A percentile compares a stretch with the other conserved stretches of the same genome.
These are phyloP conservation scores for Acrocephalus scirpaceus DNA, from an alignment of 2,797 vertebrate species.

Conservation along the genomic window DNA sequence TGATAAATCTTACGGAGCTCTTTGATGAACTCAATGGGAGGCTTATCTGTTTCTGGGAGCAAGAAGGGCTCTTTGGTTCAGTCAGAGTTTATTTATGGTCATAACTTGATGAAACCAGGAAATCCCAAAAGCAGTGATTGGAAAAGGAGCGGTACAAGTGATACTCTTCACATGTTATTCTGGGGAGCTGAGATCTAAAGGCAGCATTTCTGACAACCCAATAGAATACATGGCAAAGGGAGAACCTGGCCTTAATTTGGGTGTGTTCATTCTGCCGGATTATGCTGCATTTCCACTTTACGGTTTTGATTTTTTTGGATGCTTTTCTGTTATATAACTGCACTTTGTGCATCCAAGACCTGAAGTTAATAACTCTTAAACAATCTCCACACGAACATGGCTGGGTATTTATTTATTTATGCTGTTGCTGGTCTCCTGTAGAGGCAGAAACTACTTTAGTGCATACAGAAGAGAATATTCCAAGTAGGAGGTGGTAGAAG, in stretches of 20 bases:
- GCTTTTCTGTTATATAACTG: not conserved
- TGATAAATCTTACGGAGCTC: not conserved
- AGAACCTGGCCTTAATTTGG: not conserved
- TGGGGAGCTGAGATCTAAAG: not conserved
- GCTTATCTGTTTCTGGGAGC: not conserved
- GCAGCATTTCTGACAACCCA: too few species aligned
- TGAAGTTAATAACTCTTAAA: constrained; percentile 18
- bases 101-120: not conserved
- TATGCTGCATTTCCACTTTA: not conserved
- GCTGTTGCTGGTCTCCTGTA: not conserved
- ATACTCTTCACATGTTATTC: not conserved
- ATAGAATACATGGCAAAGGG: not conserved
- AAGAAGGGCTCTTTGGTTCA: not conserved
- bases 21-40: not conserved
- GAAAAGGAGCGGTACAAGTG: not conserved
- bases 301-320: not conserved
- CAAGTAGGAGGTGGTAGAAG: not conserved
- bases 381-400: not conserved
- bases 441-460: not conserved
- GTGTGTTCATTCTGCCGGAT: not conserved
- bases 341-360: not conserved
- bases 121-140: not conserved
- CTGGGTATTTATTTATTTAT: constrained; percentile 53
- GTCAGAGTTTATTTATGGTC: not conserved
- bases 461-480: not conserved